phyloP scores from a whole-genome alignment of 2,797 vertebrate species.

The Chlorospingus semifuscus region DNA sequence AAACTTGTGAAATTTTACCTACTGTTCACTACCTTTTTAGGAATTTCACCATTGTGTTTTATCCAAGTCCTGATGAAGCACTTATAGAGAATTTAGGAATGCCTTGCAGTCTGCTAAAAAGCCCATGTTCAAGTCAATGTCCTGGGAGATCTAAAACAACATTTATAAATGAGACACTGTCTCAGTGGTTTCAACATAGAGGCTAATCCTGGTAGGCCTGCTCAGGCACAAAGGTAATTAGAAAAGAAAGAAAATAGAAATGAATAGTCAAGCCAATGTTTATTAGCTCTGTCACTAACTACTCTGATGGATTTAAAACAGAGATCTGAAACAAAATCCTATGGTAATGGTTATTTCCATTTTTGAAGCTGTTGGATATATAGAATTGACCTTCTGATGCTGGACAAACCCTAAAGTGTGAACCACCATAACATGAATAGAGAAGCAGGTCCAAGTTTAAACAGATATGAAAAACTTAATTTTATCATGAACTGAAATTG shows the following conservation, averaged over 20 bases:
- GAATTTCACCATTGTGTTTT: not conserved
- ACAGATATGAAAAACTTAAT: not conserved
- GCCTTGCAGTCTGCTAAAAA: not conserved
- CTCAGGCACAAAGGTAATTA: not conserved
- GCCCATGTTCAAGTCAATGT: not conserved
- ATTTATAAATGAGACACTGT: not conserved
- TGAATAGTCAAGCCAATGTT: not conserved
- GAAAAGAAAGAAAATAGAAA: not conserved
- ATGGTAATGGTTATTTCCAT: not conserved
- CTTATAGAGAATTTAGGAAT: not conserved
- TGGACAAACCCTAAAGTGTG: not conserved
- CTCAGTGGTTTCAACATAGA: not conserved
- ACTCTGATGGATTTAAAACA: not conserved
- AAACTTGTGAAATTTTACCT: not conserved
- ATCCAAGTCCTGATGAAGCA: not conserved
- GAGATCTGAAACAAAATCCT: not conserved
- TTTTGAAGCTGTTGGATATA: not conserved
- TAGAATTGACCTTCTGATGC: not conserved
- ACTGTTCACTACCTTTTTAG: not conserved
- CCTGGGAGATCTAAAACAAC: not conserved
- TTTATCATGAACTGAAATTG: not conserved
- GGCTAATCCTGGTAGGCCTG: not conserved
- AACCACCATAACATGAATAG: not conserved
- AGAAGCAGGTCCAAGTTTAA: not conserved
- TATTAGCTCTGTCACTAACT: not conserved